Evolutionary conservation across 2,113 vertebrate genomes (phyloP).

Genomic region (Amphilophus citrinellus): DNA sequence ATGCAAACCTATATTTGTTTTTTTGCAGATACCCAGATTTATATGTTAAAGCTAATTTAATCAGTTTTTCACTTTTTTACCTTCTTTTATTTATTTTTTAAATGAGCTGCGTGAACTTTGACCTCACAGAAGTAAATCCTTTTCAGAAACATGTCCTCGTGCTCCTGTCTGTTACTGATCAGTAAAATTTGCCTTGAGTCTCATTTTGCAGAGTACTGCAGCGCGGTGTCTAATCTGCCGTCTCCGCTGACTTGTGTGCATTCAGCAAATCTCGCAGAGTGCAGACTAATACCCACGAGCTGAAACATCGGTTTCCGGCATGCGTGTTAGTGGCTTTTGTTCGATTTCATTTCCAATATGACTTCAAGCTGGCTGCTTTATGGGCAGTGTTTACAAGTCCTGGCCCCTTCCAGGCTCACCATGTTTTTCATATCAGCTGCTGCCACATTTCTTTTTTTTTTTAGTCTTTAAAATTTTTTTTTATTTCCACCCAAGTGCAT

Average conservation of each 20-base stretch:
- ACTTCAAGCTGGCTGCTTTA: slow-evolving; percentile 32
- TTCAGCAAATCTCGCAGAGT: slow-evolving; percentile 34
- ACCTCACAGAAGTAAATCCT: background rate
- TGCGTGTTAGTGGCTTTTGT: slow-evolving; percentile 39
- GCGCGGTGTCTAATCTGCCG: slow-evolving; percentile 36
- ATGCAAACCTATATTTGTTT: too few species aligned
- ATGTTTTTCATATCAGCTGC: slow-evolving; percentile 41
- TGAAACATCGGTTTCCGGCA: background rate
- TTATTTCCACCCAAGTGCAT: slow-evolving; percentile 17
- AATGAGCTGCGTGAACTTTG: background rate
- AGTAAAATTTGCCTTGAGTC: background rate
- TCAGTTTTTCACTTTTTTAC: background rate
- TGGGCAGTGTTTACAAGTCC: background rate
- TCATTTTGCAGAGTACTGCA: slow-evolving; percentile 43
- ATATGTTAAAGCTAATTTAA: background rate
- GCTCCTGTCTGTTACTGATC: slow-evolving; percentile 13
- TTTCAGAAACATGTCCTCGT: background rate
- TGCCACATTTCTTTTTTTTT: slow-evolving; percentile 20
- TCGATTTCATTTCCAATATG: slow-evolving; percentile 30
- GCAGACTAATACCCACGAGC: slow-evolving; percentile 18
- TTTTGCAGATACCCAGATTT: background rate
- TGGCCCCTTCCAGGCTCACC: slow-evolving; percentile 25
- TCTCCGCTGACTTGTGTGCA: slow-evolving; percentile 33
- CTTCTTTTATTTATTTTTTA: background rate
- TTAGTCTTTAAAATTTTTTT: background rate